Percentiles rank a stretch among this genome's conserved stretches.
phyloP scores from a whole-genome alignment of 2,113 vertebrate genomes.

The Pelobates fuscus region DNA sequence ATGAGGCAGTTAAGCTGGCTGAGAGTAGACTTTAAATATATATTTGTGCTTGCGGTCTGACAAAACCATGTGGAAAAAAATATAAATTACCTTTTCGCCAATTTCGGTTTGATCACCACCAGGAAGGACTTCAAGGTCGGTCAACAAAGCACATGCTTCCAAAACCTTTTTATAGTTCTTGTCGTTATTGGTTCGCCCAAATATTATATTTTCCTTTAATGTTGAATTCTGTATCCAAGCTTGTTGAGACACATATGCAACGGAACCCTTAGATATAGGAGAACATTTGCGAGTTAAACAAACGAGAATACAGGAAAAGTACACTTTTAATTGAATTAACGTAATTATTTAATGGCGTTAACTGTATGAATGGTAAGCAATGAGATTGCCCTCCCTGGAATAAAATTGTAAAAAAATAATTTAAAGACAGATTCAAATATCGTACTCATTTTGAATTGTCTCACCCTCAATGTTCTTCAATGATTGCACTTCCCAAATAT shows the following conservation, averaged over 20 bases:
- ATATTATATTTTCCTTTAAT: conserved; percentile 91
- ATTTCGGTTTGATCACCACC: conserved; percentile 94
- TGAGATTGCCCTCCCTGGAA: no score
- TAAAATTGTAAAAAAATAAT: no score
- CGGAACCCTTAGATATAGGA: conserved; percentile 76
- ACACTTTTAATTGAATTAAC: no score
- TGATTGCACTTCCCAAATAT: no score
- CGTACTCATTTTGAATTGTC: no score
- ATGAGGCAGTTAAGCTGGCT: no score
- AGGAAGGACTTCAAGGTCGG: conserved; percentile 88
- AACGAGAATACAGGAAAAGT: not conserved
- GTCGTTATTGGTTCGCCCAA: conserved; percentile 77
- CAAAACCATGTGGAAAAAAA: no score
- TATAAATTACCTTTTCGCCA: conserved; percentile 92
- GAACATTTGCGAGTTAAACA: not conserved
- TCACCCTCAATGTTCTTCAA: no score
- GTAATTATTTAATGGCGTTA: not conserved
- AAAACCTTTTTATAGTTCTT: conserved; percentile 79
- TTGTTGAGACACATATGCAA: conserved; percentile 94
- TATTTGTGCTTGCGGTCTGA: no score
- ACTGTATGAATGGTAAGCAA: no score
- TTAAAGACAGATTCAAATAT: no score
- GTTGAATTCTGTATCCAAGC: conserved; percentile 96
- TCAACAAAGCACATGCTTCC: conserved; percentile 86
- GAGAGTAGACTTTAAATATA: no score